phyloP scores from a whole-genome alignment of 2,888 invertebrate genomes.

The Mythimna ferrago region DNA sequence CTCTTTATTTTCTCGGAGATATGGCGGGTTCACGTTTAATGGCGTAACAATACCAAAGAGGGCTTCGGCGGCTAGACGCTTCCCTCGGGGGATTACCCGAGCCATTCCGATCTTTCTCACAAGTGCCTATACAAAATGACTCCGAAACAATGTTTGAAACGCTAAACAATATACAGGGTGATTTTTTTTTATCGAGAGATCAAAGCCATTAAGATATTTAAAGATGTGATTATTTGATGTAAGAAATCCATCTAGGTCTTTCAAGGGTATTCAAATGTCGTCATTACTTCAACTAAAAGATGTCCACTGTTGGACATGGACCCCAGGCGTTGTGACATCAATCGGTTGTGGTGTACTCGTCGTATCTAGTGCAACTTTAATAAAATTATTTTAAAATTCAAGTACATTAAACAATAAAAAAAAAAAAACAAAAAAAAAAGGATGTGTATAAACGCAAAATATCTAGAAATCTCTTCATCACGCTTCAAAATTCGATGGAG shows the following conservation, averaged over 20 bases:
- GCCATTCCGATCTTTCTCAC: constrained; percentile 36
- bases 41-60: no score
- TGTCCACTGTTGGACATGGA: not conserved
- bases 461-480: not conserved
- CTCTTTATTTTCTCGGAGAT: no score
- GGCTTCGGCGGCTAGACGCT: constrained; percentile 18
- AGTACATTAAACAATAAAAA: no score
- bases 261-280: not conserved
- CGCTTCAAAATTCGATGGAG: not conserved
- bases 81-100: constrained; percentile 40
- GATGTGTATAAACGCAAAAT: not conserved
- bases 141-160: constrained; percentile 20
- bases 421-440: no score
- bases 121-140: constrained; percentile 20
- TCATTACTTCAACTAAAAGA: not conserved
- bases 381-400: no score
- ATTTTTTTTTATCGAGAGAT: not conserved
- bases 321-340: not conserved
- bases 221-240: not conserved
- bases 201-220: not conserved
- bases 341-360: not conserved
- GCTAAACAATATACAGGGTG: constrained; percentile 14
- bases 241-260: not conserved
- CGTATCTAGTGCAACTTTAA: not conserved
- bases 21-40: no score